Evolutionary conservation across 2,797 vertebrate genomes (phyloP).

Genomic region (Gymnodraco acuticeps): DNA sequence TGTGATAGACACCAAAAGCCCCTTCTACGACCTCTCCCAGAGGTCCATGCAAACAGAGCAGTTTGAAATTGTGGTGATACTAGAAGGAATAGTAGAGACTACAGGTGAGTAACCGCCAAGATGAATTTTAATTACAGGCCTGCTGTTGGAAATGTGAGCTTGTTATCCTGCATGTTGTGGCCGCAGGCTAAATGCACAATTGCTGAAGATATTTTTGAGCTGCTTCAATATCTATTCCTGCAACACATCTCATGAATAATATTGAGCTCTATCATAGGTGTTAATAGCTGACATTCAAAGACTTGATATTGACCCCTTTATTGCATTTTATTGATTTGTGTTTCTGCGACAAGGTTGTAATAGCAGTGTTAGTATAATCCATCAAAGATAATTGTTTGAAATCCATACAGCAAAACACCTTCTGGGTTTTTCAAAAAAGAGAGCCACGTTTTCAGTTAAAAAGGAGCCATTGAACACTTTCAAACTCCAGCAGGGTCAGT

Average conservation of each 20-base stretch:
- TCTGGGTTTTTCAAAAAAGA: constrained; percentile 1
- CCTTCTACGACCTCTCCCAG: constrained; percentile 98
- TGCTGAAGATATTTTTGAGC: constrained; percentile 1
- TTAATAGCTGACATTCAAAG: constrained; percentile 51
- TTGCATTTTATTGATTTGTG: constrained; percentile 71
- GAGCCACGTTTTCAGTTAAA: constrained; percentile 22
- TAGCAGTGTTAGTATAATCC: constrained; percentile 35
- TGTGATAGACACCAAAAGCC: constrained; percentile 98
- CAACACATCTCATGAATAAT: constrained; percentile 20
- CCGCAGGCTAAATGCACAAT: constrained; percentile 19
- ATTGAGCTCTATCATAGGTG: constrained; percentile 26
- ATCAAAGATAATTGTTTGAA: constrained; percentile 40
- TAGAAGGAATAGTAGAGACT: constrained; percentile 98
- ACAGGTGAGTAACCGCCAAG: constrained; percentile 89
- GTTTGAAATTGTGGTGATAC: constrained; percentile 99
- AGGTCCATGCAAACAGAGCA: constrained; percentile 98
- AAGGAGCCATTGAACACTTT: constrained; percentile 6
- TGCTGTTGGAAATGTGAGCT: not conserved
- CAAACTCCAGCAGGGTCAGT: constrained; percentile 35
- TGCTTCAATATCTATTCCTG: constrained; percentile 7
- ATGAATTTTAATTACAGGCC: constrained; percentile 12
- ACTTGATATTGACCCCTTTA: constrained; percentile 60
- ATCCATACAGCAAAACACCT: constrained; percentile 7
- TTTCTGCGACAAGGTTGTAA: constrained; percentile 45
- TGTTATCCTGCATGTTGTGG: constrained; percentile 26